Percentiles rank a stretch among this genome's conserved stretches.
phyloP scores from a whole-genome alignment of 2,113 vertebrate species.

The Burhinus bistriatus region DNA sequence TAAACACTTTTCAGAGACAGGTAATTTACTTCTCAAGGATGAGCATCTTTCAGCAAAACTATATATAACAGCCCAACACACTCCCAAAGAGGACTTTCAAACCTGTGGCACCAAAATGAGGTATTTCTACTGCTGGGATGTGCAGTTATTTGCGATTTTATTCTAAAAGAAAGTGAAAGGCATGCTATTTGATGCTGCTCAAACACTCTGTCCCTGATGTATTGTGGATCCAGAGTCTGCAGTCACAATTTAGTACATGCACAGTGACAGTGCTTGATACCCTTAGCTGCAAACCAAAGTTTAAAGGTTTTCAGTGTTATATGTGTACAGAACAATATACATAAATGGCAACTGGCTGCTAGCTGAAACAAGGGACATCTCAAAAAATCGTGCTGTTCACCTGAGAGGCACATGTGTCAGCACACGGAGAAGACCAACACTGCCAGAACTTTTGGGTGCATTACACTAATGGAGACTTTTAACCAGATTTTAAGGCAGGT shows the following conservation, averaged over 20 bases:
- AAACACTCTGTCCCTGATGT: background rate
- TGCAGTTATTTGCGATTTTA: background rate
- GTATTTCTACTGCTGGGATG: background rate
- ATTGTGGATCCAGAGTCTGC: background rate
- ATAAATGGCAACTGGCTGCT: background rate
- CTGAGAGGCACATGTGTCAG: background rate
- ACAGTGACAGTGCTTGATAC: background rate
- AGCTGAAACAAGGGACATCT: background rate
- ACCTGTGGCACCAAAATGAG: background rate
- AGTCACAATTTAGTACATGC: background rate
- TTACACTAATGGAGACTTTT: background rate
- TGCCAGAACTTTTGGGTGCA: background rate
- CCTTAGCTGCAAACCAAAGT: background rate
- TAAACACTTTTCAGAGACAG: background rate
- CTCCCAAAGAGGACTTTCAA: background rate
- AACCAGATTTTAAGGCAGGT: background rate
- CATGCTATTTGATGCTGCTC: fast-evolving
- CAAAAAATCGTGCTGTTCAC: background rate
- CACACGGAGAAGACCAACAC: background rate
- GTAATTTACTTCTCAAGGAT: background rate
- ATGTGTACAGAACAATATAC: background rate
- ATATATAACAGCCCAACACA: background rate
- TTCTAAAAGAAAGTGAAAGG: background rate
- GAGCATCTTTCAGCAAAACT: background rate
- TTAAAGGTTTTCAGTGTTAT: background rate